Conservation (phyloP, 2,888 invertebrate species). For the Cheilosia variabilis region DNA sequence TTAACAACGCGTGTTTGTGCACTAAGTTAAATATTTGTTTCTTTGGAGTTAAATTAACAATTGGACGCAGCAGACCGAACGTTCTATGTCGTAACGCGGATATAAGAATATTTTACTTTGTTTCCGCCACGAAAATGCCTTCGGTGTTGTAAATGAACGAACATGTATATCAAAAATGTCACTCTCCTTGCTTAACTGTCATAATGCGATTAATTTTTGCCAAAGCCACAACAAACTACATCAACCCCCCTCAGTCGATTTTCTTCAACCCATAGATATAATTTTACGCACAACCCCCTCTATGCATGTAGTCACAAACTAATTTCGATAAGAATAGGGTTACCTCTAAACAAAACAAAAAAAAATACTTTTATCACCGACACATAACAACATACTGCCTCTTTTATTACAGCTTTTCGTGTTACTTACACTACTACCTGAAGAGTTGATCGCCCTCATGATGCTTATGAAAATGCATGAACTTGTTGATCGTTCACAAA, state of each 20-base stretch:
- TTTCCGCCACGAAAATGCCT: no score
- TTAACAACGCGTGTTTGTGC: no score
- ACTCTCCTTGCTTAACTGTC: no score
- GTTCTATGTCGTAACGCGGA: no score
- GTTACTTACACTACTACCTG: conserved; percentile 63
- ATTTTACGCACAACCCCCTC: conserved; percentile 10
- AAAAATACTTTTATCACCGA: conserved; percentile 24
- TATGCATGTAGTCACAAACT: conserved; percentile 31
- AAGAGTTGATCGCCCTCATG: conserved; percentile 59
- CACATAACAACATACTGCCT: conserved; percentile 62
- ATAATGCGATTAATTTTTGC: no score
- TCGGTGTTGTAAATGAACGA: no score
- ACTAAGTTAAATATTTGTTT: no score
- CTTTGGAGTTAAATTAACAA: no score
- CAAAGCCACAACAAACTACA: no score
- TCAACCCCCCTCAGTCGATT: not conserved
- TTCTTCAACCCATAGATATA: not conserved
- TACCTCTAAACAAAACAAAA: not conserved
- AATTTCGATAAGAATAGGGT: not conserved
- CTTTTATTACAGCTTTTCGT: conserved; percentile 62
- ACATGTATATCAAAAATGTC: no score
- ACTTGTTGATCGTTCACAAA: conserved; percentile 42
- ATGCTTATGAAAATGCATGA: conserved; percentile 54
- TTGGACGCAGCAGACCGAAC: no score
- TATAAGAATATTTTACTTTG: no score